Conservation (phyloP, 37 sponge, comb jelly and placozoan species). For the Crambe crambe region DNA sequence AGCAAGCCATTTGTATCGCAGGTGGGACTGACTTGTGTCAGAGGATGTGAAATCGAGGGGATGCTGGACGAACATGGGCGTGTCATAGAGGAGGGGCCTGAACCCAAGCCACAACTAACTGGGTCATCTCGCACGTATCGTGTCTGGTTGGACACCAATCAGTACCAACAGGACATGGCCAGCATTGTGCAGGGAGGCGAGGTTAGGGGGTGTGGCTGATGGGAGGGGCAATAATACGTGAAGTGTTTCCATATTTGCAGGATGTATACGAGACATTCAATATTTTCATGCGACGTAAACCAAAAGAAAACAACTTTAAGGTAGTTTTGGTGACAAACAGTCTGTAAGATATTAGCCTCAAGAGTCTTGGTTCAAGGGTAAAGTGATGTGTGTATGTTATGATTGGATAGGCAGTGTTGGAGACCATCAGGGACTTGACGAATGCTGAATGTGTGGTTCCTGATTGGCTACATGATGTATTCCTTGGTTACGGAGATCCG, state of each 20-base stretch:
- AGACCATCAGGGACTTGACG: constrained; percentile 95
- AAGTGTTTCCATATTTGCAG: constrained; percentile 25
- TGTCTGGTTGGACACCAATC: constrained; percentile 96
- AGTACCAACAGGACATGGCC: constrained; percentile 95
- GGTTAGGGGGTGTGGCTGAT: constrained; percentile 22
- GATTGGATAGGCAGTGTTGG: constrained; percentile 86
- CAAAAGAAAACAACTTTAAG: constrained; percentile 99
- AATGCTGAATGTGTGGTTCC: constrained; percentile 99
- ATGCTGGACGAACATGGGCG: constrained; percentile 93
- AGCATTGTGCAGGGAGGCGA: constrained; percentile 61
- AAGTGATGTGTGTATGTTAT: neutral
- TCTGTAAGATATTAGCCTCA: neutral
- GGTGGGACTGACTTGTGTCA: constrained; percentile 81
- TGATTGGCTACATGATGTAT: constrained; percentile 94
- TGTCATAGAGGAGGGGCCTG: constrained; percentile 62
- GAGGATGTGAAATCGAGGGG: constrained; percentile 99
- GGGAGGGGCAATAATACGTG: neutral
- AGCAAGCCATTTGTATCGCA: constrained; percentile 72
- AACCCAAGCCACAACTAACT: constrained; percentile 76
- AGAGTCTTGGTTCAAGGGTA: neutral
- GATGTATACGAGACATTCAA: constrained; percentile 95
- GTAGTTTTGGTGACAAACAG: constrained; percentile 16
- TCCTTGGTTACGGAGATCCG: constrained; percentile 98
- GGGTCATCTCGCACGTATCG: constrained; percentile 79
- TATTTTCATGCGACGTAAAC: constrained; percentile 91